Percentiles rank a stretch among this genome's conserved stretches.
phyloP scores from a whole-genome alignment of 2,797 vertebrate species.

The Gallinago nigripennis region DNA sequence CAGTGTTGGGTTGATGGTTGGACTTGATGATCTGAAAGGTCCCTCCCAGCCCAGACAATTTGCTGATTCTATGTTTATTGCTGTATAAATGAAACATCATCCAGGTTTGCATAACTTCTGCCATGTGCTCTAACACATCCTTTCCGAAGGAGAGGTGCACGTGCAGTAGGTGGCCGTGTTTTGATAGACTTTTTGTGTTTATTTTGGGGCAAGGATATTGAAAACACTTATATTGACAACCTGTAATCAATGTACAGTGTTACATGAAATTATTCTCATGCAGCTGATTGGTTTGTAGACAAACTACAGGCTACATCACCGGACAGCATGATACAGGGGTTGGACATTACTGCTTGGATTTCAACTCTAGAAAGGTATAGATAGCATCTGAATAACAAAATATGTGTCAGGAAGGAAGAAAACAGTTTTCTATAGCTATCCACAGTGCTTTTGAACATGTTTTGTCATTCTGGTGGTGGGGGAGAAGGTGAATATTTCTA shows the following conservation, averaged over 20 bases:
- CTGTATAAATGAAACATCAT: background rate
- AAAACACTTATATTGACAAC: background rate
- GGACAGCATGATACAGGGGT: background rate
- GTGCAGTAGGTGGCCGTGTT: background rate
- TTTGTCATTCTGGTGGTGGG: background rate
- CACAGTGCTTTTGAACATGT: background rate
- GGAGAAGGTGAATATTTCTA: background rate
- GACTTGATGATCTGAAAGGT: too few species aligned
- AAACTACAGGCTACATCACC: background rate
- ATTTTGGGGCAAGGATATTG: background rate
- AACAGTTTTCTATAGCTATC: background rate
- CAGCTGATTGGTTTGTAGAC: background rate
- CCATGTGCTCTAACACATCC: background rate
- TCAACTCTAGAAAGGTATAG: background rate
- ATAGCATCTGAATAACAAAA: background rate
- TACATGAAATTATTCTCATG: background rate
- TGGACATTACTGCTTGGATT: background rate
- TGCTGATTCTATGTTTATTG: background rate
- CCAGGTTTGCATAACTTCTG: background rate
- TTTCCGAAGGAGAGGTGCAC: background rate
- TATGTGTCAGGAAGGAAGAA: background rate
- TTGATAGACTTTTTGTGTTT: background rate
- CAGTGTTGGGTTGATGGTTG: too few species aligned
- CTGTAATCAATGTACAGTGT: background rate
- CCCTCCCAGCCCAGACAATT: too few species aligned